A percentile compares a stretch with the other conserved stretches of the same genome.
These are phyloP conservation scores for Heliconius charithonia DNA, from an alignment of 2,888 invertebrate species.

Conservation along the genomic window DNA sequence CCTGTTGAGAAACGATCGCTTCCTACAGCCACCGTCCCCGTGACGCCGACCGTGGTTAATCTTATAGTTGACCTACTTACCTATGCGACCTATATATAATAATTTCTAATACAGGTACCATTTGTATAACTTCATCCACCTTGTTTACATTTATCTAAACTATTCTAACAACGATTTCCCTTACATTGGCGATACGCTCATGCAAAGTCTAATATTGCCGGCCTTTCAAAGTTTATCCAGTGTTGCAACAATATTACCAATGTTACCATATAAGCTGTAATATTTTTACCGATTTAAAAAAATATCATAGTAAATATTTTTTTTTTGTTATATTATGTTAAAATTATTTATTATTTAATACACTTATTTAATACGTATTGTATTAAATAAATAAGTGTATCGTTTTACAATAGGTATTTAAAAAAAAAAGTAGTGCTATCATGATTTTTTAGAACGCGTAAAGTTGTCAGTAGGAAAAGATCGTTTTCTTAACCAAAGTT, in stretches of 20 bases:
- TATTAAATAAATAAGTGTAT: background rate
- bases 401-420: background rate
- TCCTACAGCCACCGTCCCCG: constrained; percentile 37
- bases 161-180: constrained; percentile 3
- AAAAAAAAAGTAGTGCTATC: background rate
- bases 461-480: constrained; percentile 19
- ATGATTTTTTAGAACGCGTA: background rate
- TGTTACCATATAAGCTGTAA: background rate
- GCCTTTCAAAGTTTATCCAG: background rate
- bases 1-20: constrained; percentile 44
- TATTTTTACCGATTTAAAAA: background rate
- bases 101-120: constrained; percentile 25
- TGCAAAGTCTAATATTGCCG: background rate
- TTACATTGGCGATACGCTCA: background rate
- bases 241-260: background rate
- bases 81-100: constrained; percentile 33
- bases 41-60: constrained; percentile 36
- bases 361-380: too few relatives aligned
- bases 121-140: background rate
- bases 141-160: constrained; percentile 12
- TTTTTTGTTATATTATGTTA: background rate
- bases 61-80: constrained; percentile 43
- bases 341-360: too few relatives aligned
- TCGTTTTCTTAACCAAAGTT: constrained; percentile 37
- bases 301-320: background rate